Evolutionary conservation across 2,797 vertebrate species (phyloP).

Genomic region (Nothura maculosa): DNA sequence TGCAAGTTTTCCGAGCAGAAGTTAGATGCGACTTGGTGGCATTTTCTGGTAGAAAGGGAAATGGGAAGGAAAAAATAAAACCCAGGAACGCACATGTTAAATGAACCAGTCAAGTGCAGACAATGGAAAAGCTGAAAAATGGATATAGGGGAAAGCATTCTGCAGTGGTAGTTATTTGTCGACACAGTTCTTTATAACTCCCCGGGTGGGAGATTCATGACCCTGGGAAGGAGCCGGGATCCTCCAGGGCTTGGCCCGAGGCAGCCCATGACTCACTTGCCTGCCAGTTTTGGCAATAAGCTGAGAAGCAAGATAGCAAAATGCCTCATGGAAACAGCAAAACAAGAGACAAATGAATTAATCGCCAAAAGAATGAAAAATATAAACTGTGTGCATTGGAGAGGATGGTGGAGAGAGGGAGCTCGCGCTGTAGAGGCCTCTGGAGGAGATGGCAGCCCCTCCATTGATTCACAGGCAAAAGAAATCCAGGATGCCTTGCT

Average conservation of each 20-base stretch:
- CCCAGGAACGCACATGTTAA: slow-evolving; percentile 31
- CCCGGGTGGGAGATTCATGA: slow-evolving; percentile 59
- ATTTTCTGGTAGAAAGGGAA: slow-evolving; percentile 44
- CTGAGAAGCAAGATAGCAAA: slow-evolving; percentile 34
- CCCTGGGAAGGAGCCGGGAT: slow-evolving; percentile 26
- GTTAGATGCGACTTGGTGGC: slow-evolving; percentile 17
- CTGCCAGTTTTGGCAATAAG: not conserved
- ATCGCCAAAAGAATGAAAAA: not conserved
- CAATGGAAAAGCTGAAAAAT: slow-evolving; percentile 66
- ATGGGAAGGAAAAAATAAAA: not conserved
- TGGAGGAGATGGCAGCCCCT: not conserved
- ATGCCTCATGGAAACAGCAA: slow-evolving; percentile 4
- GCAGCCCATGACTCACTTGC: slow-evolving; percentile 46
- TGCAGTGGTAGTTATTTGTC: slow-evolving; percentile 39
- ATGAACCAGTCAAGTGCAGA: slow-evolving; percentile 71
- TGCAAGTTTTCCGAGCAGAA: slow-evolving; percentile 8
- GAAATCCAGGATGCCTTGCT: not conserved
- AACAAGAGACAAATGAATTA: not conserved
- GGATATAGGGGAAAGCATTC: slow-evolving; percentile 29
- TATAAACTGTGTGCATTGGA: not conserved
- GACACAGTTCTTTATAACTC: slow-evolving; percentile 36
- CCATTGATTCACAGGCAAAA: not conserved
- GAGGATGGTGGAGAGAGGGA: not conserved
- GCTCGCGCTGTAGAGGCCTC: not conserved
- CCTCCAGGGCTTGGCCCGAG: not conserved